Percentiles rank a stretch among this genome's conserved stretches.
phyloP scores from a whole-genome alignment of 2,888 invertebrate genomes.

The Heliconius erato region DNA sequence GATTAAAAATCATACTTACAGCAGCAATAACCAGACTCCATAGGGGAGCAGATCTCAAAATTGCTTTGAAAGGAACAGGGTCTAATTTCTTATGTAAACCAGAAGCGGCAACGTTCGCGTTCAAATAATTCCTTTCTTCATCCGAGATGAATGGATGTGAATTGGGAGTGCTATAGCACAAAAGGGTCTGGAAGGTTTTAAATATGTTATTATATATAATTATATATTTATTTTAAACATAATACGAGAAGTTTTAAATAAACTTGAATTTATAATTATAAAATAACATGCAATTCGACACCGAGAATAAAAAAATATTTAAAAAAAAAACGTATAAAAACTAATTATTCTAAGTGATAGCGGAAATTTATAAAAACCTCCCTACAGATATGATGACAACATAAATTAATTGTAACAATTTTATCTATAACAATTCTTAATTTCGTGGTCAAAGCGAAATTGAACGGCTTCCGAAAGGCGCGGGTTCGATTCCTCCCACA shows the following conservation, averaged over 20 bases:
- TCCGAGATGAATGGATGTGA: slow-evolving; percentile 84
- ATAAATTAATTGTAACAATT: background rate
- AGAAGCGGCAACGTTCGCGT: slow-evolving; percentile 83
- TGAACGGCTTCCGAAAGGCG: background rate
- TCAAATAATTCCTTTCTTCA: slow-evolving; percentile 78
- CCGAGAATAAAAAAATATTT: no score
- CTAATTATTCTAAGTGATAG: background rate
- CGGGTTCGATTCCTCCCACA: background rate
- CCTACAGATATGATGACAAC: background rate
- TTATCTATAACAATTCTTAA: background rate
- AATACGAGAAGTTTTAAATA: background rate
- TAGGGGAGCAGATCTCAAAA: slow-evolving; percentile 87
- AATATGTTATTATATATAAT: background rate
- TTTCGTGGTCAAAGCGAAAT: background rate
- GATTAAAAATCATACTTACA: slow-evolving; percentile 65
- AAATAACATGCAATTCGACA: no score
- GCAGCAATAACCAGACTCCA: slow-evolving; percentile 91
- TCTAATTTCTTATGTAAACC: slow-evolving; percentile 84
- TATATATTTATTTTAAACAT: background rate
- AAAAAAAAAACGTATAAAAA: background rate
- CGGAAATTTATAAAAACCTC: background rate
- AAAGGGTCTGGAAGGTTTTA: slow-evolving; percentile 63
- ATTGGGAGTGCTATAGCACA: slow-evolving; percentile 82
- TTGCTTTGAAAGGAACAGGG: slow-evolving; percentile 88
- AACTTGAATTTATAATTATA: no score